Evolutionary conservation across 2,113 vertebrate species (phyloP).

Genomic region (Cochlearius cochlearius): DNA sequence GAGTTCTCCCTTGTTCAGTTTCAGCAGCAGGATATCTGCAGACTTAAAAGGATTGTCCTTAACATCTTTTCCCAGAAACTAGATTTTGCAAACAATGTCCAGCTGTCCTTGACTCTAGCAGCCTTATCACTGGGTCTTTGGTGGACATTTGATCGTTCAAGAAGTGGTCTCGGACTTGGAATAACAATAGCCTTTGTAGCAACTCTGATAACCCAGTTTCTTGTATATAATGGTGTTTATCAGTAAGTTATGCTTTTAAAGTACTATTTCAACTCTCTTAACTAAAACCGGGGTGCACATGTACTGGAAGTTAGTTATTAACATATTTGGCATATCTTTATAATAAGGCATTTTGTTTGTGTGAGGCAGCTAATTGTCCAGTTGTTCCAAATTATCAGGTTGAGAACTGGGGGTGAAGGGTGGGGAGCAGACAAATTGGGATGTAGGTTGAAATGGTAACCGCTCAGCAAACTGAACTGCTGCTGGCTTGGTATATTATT

Average conservation of each 20-base stretch:
- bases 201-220: conserved; percentile 82
- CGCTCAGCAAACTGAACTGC: neutral
- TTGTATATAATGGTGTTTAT: conserved; percentile 84
- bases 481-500: neutral
- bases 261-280: neutral
- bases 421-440: neutral
- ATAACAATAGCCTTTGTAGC: conserved; percentile 83
- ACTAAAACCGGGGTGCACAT: neutral
- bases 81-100: conserved; percentile 84
- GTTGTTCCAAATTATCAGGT: neutral
- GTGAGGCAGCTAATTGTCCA: neutral
- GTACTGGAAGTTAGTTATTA: neutral
- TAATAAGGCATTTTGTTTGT: neutral
- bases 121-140: conserved; percentile 82
- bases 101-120: conserved; percentile 81
- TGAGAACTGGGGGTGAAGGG: neutral
- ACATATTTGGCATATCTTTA: neutral
- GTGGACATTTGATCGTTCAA: conserved; percentile 85
- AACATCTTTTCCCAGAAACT: conserved; percentile 75
- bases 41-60: conserved; percentile 54
- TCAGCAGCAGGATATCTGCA: neutral
- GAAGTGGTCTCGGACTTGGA: conserved; percentile 85
- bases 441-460: neutral
- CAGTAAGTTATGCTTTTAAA: conserved; percentile 72
- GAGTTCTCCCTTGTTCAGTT: neutral